Evolutionary conservation across 1,140 invertebrate species (phyloP), one percentile per base, ranked within the genome.

Genomic region (Kradibia gibbosae): DNA sequence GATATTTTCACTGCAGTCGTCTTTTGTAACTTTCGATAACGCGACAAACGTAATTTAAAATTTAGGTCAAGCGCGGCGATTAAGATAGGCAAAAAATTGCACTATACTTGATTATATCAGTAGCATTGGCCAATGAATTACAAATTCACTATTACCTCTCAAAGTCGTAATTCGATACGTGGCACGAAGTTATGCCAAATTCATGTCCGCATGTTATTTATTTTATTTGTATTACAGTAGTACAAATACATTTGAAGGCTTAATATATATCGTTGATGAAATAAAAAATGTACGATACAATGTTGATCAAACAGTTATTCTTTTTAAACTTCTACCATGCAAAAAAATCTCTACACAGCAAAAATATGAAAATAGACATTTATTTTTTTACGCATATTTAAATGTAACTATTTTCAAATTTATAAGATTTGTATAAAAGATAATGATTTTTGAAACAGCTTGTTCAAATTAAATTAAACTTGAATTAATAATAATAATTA

Each of bases 11-110:
- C 75, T 78, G 75, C 81, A 73, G 55, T 55, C 39, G 70, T 73
- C 42, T 73, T 39, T 77, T 76, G 31, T 60, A 82, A 82, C 60
- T 79, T 62, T 78, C 77, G 82, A 79, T 83, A 79, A 79, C 45
- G 62, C 72, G 76, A 67, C 71, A 55, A 75, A 67, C 25, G 31
- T 75, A 74, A 67, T 81, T 81, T 75, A 67, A 81, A 81, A 75
- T 75, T 70, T 55, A 75, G 79, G 79, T 81, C 79, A 81, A 81
- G 72, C 79, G 15, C 71, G 72, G 7, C 72, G 71, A 81, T 81
- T 75, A 81, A 81, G 72, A 81, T 81, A 81, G 79, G 79, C 55
- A 81, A 81, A 80, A 81, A 81, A 36, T 62, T 73, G 28, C 53
- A 74, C 39, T 55, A 50, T 73, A 71, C 3, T 5, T 28, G 55